Percentiles rank a stretch among this genome's conserved stretches.
These are phyloP conservation scores for Pharmacophagus antenor DNA, from an alignment of 2,888 invertebrate species.

Conservation along the genomic window DNA sequence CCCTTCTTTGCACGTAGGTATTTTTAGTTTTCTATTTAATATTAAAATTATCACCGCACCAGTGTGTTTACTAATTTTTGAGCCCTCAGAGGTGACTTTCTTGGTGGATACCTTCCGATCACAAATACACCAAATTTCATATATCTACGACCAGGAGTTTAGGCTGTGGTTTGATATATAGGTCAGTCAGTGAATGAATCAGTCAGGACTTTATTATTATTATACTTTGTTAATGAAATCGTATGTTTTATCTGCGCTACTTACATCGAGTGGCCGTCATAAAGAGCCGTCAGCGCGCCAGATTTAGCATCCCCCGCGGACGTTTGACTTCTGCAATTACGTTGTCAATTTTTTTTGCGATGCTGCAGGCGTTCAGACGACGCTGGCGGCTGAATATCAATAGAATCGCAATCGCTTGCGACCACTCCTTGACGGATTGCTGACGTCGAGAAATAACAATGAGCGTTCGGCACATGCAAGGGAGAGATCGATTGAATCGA, in stretches of 20 bases:
- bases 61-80: no score
- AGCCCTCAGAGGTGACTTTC: no score
- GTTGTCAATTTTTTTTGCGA: slow-evolving; percentile 47
- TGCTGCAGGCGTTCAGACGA: slow-evolving; percentile 40
- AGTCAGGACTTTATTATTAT: no score
- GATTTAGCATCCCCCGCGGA: slow-evolving; percentile 37
- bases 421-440: slow-evolving; percentile 28
- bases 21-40: no score
- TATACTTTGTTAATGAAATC: not conserved
- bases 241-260: not conserved
- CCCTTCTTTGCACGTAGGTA: no score
- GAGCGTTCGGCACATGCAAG: slow-evolving; percentile 23
- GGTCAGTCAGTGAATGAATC: no score
- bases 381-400: slow-evolving; percentile 45
- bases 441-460: slow-evolving; percentile 29
- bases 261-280: not conserved
- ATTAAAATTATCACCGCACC: no score
- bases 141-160: no score
- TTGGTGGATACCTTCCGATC: no score
- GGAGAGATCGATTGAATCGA: slow-evolving; percentile 30
- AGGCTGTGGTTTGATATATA: no score
- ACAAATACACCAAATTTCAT: no score
- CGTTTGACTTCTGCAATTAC: slow-evolving; percentile 45
- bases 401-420: slow-evolving; percentile 34
- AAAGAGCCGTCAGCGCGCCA: slow-evolving; percentile 34